Percentiles rank a stretch among this genome's conserved stretches.
Conservation (phyloP, 2,797 vertebrate species). For the Ciconia nigra region DNA sequence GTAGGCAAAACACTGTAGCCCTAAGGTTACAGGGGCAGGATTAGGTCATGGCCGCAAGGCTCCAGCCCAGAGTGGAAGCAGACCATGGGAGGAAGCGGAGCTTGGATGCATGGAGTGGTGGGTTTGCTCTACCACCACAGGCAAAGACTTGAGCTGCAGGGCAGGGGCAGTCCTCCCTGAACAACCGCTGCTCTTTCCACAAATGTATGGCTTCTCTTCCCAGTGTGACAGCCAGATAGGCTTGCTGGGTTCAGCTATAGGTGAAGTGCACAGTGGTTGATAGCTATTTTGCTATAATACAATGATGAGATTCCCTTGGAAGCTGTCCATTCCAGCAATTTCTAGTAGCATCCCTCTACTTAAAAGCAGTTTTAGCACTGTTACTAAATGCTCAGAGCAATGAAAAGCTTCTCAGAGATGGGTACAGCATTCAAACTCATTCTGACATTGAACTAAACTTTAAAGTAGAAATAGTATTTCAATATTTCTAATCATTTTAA, state of each 20-base stretch:
- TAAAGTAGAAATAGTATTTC: neutral
- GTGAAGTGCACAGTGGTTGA: neutral
- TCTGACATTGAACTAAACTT: neutral
- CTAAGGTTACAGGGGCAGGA: neutral
- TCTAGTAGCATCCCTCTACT: neutral
- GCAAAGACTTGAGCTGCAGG: neutral
- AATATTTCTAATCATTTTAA: neutral
- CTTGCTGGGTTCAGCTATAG: neutral
- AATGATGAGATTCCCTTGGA: neutral
- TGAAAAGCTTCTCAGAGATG: neutral
- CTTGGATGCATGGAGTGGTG: fast-evolving
- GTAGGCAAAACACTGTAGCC: neutral
- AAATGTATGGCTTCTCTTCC: neutral
- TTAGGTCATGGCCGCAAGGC: neutral
- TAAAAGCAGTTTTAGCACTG: neutral
- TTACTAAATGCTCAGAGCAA: neutral
- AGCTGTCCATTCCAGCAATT: neutral
- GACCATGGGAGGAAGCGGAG: fast-evolving
- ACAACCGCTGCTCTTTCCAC: fast-evolving
- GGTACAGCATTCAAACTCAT: neutral
- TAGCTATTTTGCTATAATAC: neutral
- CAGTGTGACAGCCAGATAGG: no score
- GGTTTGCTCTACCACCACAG: neutral
- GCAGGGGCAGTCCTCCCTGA: neutral
- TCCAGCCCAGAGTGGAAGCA: neutral